phyloP scores from a whole-genome alignment of 1,140 invertebrate genomes.

The Penaeus japonicus region DNA sequence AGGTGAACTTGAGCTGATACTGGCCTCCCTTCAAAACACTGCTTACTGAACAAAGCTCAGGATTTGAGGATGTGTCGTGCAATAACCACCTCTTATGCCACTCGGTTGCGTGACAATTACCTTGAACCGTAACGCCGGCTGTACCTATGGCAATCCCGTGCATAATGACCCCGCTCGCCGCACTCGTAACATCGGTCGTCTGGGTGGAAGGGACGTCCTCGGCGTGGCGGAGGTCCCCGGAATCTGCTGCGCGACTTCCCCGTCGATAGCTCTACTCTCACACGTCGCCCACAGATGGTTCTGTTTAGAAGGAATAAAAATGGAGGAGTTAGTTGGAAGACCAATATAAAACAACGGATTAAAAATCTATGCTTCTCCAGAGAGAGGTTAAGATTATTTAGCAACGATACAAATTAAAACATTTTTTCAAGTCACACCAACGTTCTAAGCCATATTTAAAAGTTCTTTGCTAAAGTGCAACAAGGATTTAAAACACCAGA shows the following conservation, averaged over 20 bases:
- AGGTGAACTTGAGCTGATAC: conserved; percentile 45
- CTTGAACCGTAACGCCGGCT: conserved; percentile 47
- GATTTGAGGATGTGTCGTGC: conserved; percentile 23
- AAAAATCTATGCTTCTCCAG: not conserved
- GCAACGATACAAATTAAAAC: too few relatives aligned
- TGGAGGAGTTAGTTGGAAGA: too few relatives aligned
- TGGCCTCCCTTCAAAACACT: conserved; percentile 31
- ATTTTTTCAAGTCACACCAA: too few relatives aligned
- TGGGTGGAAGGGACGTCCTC: conserved; percentile 68
- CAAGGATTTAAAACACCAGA: too few relatives aligned
- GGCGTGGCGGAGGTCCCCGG: conserved; percentile 49
- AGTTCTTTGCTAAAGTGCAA: too few relatives aligned
- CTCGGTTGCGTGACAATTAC: not conserved
- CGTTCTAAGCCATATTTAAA: too few relatives aligned
- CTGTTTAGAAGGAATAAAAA: conserved; percentile 8
- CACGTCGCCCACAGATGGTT: conserved; percentile 57
- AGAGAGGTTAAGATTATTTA: too few relatives aligned
- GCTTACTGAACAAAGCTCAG: conserved; percentile 50
- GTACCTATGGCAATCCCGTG: conserved; percentile 70
- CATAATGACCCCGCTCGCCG: conserved; percentile 73
- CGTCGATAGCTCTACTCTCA: conserved; percentile 58
- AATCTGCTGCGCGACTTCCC: conserved; percentile 53
- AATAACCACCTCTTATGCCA: conserved; percentile 30
- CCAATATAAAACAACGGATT: not conserved
- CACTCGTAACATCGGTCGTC: conserved; percentile 74